These are phyloP conservation scores for Darevskia nairensis DNA, from an alignment of 2,797 vertebrate genomes.

Conservation along the genomic window DNA sequence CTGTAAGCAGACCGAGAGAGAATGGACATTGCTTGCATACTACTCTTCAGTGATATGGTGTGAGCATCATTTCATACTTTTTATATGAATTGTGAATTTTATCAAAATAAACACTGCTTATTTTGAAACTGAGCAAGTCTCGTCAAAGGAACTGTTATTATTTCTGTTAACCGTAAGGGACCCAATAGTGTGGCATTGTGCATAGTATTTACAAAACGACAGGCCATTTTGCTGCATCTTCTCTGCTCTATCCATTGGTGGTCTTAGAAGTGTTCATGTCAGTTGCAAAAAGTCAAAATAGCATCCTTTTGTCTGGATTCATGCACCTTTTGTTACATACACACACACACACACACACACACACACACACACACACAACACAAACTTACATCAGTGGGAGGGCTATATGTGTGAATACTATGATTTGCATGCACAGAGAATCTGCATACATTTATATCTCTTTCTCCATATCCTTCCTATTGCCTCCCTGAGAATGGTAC, in stretches of 20 bases:
- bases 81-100: constrained; percentile 35
- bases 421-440: neutral
- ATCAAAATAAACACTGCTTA: constrained; percentile 24
- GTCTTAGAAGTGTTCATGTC: neutral
- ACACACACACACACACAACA: neutral
- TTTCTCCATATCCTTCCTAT: too few species aligned
- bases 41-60: constrained; percentile 22
- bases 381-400: neutral
- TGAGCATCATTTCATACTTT: constrained; percentile 43
- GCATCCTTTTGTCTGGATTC: neutral
- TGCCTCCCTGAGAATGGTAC: neutral
- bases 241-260: neutral
- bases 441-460: too few species aligned
- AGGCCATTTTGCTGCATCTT: neutral
- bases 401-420: neutral
- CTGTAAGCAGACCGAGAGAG: neutral
- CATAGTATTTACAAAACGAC: neutral
- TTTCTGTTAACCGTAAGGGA: neutral
- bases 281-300: neutral
- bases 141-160: neutral
- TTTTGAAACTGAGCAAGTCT: constrained; percentile 40
- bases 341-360: neutral
- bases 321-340: neutral
- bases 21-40: constrained; percentile 19
- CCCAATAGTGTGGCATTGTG: neutral